A percentile compares a stretch with the other conserved stretches of the same genome.
Evolutionary conservation across 2,888 invertebrate species (phyloP).

Genomic region (Marasmarcha lunaedactyla): DNA sequence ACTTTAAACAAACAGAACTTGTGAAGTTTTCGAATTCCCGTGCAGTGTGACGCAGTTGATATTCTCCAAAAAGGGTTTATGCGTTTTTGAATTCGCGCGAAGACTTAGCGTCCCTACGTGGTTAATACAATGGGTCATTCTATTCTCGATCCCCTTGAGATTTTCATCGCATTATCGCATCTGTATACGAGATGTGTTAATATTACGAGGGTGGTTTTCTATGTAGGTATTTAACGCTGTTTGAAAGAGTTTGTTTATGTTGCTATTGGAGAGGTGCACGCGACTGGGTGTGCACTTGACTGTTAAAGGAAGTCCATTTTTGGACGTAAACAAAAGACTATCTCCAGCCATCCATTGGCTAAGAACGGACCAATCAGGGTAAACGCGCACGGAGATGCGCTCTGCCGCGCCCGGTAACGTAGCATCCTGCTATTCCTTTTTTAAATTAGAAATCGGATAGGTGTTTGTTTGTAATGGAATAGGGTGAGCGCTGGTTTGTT

Average conservation of each 20-base stretch:
- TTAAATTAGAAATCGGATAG: conserved; percentile 18
- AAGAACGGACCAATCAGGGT: conserved; percentile 14
- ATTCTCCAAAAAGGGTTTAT: too few relatives aligned
- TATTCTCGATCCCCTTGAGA: conserved; percentile 23
- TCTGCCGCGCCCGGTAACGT: conserved; percentile 14
- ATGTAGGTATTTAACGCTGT: neutral
- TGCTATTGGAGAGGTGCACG: too few relatives aligned
- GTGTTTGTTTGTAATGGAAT: conserved; percentile 8
- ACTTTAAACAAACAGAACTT: too few relatives aligned
- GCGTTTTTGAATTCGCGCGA: too few relatives aligned
- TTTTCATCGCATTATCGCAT: conserved; percentile 18
- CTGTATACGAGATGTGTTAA: conserved; percentile 13
- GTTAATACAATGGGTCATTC: too few relatives aligned
- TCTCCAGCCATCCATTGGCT: conserved; percentile 11
- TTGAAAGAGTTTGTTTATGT: too few relatives aligned
- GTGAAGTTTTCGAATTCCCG: too few relatives aligned
- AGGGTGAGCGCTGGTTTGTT: conserved; percentile 14
- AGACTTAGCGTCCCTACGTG: too few relatives aligned
- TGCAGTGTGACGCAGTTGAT: too few relatives aligned
- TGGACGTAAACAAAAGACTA: conserved; percentile 11
- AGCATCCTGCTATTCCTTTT: conserved; percentile 19
- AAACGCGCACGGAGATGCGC: conserved; percentile 19
- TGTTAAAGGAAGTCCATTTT: too few relatives aligned
- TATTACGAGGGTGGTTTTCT: neutral
- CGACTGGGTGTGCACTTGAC: too few relatives aligned